Evolutionary conservation across 2,888 invertebrate genomes (phyloP), one percentile per base, ranked within the genome.

Genomic region (Brachyptera putata): DNA sequence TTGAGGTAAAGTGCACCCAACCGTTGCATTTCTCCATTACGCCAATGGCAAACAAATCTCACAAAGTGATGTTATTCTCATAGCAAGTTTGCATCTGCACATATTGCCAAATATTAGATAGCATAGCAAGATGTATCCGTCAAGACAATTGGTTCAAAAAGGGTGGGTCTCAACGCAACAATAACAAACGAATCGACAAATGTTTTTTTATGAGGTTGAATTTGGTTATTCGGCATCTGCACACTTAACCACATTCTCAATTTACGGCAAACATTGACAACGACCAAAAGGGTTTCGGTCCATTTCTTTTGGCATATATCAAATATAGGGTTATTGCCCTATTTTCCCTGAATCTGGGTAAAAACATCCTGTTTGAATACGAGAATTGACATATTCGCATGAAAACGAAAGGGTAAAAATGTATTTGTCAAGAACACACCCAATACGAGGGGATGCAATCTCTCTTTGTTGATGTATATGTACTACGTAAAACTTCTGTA

Each of bases 331-430:
- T 34, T 36, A 53, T 18, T 53, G 53, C 53, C 53, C 53, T 13
- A 14, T 36, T 16, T 34, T n/a, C n/a, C n/a, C n/a, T n/a, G n/a
- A n/a, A n/a, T n/a, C n/a, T 30, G 16, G 21, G 11, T 11, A 34
- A 53, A 53, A 53, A 53, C 53, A 53, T 53, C 53, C 53, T 53
- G 53, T 53, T 53, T 53, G 14, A 2, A 3, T 34, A 11, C 22
- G 36, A 16, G 26, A n/a, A 3, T n/a, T n/a, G 49, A 41, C 41
- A 21, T 41, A 21, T n/a, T 41, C 41, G n/a, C 30, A n/a, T 26
- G 49, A 24, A 50, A 53, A 13, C 18, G 34, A 36, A 53, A 53
- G 53, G 53, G 22, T 30, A 13, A 14, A 30, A 14, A 22, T 24
- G n/a, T n/a, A 14, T 50, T 50, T 50, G 49, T 14, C 49, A 11